A percentile compares a stretch with the other conserved stretches of the same genome.
Evolutionary conservation across 2,797 vertebrate species (phyloP).

Genomic region (Spinibarbus caldwelli): DNA sequence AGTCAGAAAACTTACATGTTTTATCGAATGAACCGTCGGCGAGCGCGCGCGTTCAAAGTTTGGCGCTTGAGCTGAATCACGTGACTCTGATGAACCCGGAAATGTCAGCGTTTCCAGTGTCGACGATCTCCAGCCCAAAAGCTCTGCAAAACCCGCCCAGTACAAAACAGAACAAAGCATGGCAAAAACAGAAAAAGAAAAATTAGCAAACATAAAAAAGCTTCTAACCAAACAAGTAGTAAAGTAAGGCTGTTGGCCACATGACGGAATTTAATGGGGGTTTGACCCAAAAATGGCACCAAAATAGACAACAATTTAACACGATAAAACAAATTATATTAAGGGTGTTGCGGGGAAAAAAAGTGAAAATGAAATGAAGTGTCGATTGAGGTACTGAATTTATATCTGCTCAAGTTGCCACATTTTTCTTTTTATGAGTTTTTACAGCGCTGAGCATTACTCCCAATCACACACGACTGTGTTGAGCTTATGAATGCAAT

Average conservation of each 20-base stretch:
- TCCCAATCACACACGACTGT: not conserved
- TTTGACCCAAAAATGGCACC: too few species aligned
- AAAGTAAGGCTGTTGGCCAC: too few species aligned
- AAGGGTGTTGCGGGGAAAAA: not conserved
- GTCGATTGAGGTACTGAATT: not conserved
- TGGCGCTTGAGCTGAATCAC: not conserved
- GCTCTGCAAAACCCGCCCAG: not conserved
- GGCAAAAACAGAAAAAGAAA: not conserved
- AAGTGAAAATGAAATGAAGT: not conserved
- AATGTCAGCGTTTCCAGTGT: not conserved
- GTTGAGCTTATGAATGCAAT: not conserved
- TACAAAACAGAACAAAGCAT: not conserved
- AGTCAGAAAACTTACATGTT: not conserved
- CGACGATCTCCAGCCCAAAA: not conserved
- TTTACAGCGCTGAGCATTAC: not conserved
- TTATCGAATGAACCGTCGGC: not conserved
- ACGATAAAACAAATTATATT: not conserved
- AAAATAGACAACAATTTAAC: not conserved
- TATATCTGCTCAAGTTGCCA: not conserved
- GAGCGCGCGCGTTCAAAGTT: not conserved
- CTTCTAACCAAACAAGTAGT: too few species aligned
- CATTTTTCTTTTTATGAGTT: not conserved
- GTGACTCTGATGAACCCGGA: conserved; percentile 3
- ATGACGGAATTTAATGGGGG: too few species aligned
- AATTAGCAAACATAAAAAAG: too few species aligned